Base-by-base conservation (phyloP, 2,797 vertebrate genomes). In the Acanthis flammea region DNA sequence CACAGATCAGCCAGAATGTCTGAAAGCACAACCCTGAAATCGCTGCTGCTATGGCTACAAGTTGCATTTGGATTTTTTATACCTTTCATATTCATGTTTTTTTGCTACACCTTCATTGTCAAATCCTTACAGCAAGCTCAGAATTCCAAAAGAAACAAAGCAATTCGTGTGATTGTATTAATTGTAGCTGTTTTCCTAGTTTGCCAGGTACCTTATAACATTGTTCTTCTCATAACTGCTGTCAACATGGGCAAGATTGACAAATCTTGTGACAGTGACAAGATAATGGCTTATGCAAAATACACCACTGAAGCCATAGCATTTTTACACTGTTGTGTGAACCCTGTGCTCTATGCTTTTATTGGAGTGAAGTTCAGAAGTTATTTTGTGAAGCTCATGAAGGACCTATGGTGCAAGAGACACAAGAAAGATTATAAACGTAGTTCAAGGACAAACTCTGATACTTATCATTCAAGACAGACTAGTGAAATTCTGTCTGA, bases 321-420 rank as follows among this genome's bases (percentile, higher is more conserved):
- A 7, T 99, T 99, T 97, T 98, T 99, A 55, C 99, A 99, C 94
- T 99, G 99, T 92, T 99, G 99, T 17, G 96, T 99, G 74, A 99
- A 99, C 77, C 99, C 99, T 3, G 91, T 99, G 74, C 98, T 99
- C 35, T 99, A 99, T 2, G 99, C 99, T 3, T 99, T 99, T 84
- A 94, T 99, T 3, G 99, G 99, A 14, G 98, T 99, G 60, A 99
- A 98, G 94, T 99, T 99, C 94, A 97, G 99, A 80, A 98, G 88
- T 96, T 98, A 99, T 95, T 99, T 99, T 87, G 72, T 80, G 65
- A 98, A 98, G 94, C 98, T 99, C 54, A 77, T 98, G 68, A 92
- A 94, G 75, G 98, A 98, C 41, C 19, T 99, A 5, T 98, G 98
- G 98, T 99, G 98, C 65, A 82, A 97, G 37, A 94, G 98, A 13